Evolutionary conservation across 2,797 vertebrate genomes (phyloP), one percentile per base, ranked within the genome.

Genomic region (Meda fulgida): DNA sequence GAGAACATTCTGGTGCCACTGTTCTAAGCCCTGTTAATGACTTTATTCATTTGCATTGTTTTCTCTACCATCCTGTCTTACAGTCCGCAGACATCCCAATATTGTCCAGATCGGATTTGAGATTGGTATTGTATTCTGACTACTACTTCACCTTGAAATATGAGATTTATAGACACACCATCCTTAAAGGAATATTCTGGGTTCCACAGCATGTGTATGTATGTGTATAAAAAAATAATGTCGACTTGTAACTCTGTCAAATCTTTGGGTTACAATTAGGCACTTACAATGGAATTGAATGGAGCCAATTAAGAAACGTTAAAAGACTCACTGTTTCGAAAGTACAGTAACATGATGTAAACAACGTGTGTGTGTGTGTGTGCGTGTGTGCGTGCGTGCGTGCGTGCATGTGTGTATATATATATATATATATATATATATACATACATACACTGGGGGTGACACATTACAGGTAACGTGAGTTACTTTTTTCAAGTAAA

Each of bases 141-240:
- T 96, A 94, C 90, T 95, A 92, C 94, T 94, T 97, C 96, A 97
- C 96, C 96, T 98, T 99, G 96, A 98, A 97, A 97, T 96, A 93
- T 93, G 96, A 94, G 91, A 94, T 92, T 91, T 85, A 81, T 90
- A 81, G 87, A 67, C n/a, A 63, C 77, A 46, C 76, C 67, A 13
- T 69, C 78, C 80, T 86, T 91, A 78, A 78, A 63, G 26, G 14
- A 78, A 43, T 36, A 26, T 60, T 78, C 53, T 3, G 7, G 16
- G 36, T 40, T 26, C 7, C 11, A 76, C 19, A 36, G 21, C 19
- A 36, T 13, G 51, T 75, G 9, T 4, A 55, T 65, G n/a, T n/a
- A n/a, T n/a, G n/a, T n/a, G n/a, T 29, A 31, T 2, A 65, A 31
- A 13, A 36, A 38, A 26, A 55, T 14, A 7, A 21, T 73, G 46